Base-by-base conservation (phyloP, 2,797 vertebrate genomes). In the Parotocinclus haroldoi region DNA sequence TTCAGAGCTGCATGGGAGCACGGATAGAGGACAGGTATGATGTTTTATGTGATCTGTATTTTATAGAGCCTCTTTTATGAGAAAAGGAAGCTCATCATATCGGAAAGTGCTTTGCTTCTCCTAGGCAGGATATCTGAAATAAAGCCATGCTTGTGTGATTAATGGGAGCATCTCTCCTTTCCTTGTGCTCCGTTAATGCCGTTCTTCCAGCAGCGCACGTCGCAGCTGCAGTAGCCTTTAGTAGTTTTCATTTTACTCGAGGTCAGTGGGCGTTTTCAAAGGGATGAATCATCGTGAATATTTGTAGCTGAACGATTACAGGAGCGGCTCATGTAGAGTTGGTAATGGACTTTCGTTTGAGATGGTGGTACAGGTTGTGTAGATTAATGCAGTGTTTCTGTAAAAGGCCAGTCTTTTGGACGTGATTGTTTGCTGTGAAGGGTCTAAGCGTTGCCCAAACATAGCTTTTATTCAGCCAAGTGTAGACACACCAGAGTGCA, bases 261-360 rank as follows among this genome's bases (percentile, higher is more conserved):
- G 72, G 78, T 65, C 66, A 73, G 58, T 67, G 63, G 45, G 48
- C 53, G 27, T 69, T 63, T 75, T 58, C 59, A 44, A 75, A 49
- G 44, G 36, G 0, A 58, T 78, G 57, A 60, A 72, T 78, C 63
- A 74, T 42, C 40, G 9, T 11, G 8, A 8, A 8, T 9, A 9
- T 52, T 52, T 42, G 9, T 51, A 42, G n/a, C 54, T 51, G 61
- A 18, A 52, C 17, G 69, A 59, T 46, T 58, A 65, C 13, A 13
- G 27, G 50, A 51, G 46, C 27, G 62, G 64, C 19, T 18, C 61
- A 64, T 54, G 49, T 9, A 46, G 27, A n/a, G 7, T 40, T 14
- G 7, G 11, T 19, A 13, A 27, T 58, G 48, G 40, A n/a, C 18
- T 59, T 10, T 16, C 14, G 42, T 62, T 66, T 61, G 50, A 36